Evolutionary conservation across 2,113 vertebrate species (phyloP), one percentile per base, ranked within the genome.

Genomic region (Oriolus oriolus): DNA sequence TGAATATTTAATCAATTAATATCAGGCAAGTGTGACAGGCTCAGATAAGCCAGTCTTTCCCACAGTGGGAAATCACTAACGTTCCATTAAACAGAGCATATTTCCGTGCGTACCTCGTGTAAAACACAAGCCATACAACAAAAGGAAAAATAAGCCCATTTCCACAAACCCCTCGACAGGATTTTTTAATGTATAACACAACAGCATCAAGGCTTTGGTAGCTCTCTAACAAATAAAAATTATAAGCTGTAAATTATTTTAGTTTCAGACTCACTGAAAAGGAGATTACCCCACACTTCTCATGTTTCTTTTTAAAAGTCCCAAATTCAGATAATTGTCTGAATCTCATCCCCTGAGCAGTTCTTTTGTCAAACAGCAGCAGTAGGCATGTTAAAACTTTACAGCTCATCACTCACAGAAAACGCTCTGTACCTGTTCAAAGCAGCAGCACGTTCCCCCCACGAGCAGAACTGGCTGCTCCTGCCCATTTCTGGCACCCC

Each of bases 1-100:
- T 90, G 76, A 94, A 94, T 87, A 93, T 94, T 93, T 88, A 91
- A 95, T 96, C 92, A 96, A 96, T 92, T 95, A 94, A 90, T 92
- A 96, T 89, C 90, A 93, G 83, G 85, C 90, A 87, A 90, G 60
- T 88, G 84, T 91, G 87, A 96, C 79, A 93, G 95, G 13, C 71
- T 92, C 76, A 93, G 93, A 96, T 93, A 93, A 95, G 64, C 44
- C 76, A 74, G 71, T 31, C 35, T 77, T 86, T 71, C 69, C 77
- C 88, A 88, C 90, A 92, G 92, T 16, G 0, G 79, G 95, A 84
- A 86, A 60, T 63, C 79, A 92, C 76, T 26, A 52, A 64, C 1
- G 0, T 92, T 86, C 87, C 85, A 84, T 94, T 93, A 84, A 92
- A 60, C 49, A 35, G 52, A 84, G 33, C 7, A 4, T 52, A 68